Evolutionary conservation across 2,113 vertebrate species (phyloP).

Genomic region (Synodontis membranacea): DNA sequence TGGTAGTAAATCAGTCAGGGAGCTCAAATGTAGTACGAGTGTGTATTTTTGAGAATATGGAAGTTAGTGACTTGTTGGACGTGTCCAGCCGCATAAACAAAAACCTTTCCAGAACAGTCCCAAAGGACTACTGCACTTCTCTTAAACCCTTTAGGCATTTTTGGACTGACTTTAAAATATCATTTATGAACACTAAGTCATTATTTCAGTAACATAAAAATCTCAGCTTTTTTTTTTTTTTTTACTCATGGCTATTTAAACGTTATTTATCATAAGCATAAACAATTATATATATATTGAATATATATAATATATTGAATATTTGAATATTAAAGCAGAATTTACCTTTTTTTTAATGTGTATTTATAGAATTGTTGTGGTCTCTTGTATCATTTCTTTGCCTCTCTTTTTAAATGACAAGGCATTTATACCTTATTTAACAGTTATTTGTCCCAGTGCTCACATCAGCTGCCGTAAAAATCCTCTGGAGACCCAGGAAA

Average conservation of each 20-base stretch:
- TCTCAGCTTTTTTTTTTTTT: slow-evolving; percentile 58
- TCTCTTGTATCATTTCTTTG: slow-evolving; percentile 58
- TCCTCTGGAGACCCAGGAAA: slow-evolving; percentile 15
- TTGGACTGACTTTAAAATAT: slow-evolving; percentile 67
- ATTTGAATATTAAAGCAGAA: slow-evolving; percentile 37
- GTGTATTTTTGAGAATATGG: slow-evolving; percentile 34
- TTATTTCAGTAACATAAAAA: slow-evolving; percentile 62
- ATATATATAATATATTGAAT: no score
- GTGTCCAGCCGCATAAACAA: slow-evolving; percentile 69
- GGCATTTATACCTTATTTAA: slow-evolving; percentile 43
- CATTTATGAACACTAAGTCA: slow-evolving; percentile 63
- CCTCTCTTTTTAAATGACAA: slow-evolving; percentile 26
- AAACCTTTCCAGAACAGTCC: slow-evolving; percentile 63
- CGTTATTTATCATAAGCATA: slow-evolving; percentile 61
- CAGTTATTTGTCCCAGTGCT: slow-evolving; percentile 35
- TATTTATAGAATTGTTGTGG: slow-evolving; percentile 53
- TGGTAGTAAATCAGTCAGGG: slow-evolving; percentile 43
- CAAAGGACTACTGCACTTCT: slow-evolving; percentile 61
- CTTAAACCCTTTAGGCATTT: slow-evolving; percentile 65
- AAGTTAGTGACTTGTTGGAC: slow-evolving; percentile 65
- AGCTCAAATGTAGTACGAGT: slow-evolving; percentile 26
- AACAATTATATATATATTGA: slow-evolving; percentile 54
- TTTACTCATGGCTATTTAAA: slow-evolving; percentile 61
- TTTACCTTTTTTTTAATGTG: slow-evolving; percentile 28
- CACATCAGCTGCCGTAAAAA: slow-evolving; percentile 33